Base-by-base conservation (phyloP, 2,888 invertebrate species). In the Tolmerus cingulatus region DNA sequence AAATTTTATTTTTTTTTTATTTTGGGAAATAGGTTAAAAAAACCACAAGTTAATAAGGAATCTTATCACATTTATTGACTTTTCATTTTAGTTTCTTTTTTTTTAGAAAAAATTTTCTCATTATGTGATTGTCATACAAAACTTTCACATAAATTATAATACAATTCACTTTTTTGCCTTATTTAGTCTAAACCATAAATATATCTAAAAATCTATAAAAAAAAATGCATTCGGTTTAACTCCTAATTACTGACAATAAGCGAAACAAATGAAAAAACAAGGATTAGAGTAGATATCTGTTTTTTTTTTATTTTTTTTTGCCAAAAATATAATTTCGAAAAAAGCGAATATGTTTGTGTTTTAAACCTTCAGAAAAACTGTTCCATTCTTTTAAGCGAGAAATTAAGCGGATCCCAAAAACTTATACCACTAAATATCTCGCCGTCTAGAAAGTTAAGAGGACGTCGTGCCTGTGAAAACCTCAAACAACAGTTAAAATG, bases 71-170 rank as follows among this genome's bases (percentile, higher is more conserved):
- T 92, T 92, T 92, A 92, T 92, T 92, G 92, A 92, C 92, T 91
- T 91, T 90, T 90, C 88, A 57, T 87, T 78, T 87, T 85, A 84
- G 77, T 87, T 88, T 87, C 87, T 88, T 85, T 89, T 85, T 85
- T 81, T 66, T 89, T 88, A 89, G 88, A 89, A 89, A 89, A 89
- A 87, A 88, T 89, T 86, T 85, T 90, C 90, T 91, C 90, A 90
- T 91, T 91, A 92, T 92, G 92, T 92, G 92, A 92, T 92, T 92
- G 92, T 92, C 92, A 92, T 92, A 92, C 92, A 92, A 92, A 92
- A 92, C 92, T 92, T 92, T 92, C 92, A 92, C 92, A 92, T 89
- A 92, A 92, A 91, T 91, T 91, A 90, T 90, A 91, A 91, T 85
- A 85, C 85, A 85, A 85, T 85, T 85, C 40, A 85, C 27, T 85